phyloP scores from a whole-genome alignment of 2,797 vertebrate genomes.

The Urophycis tenuis region DNA sequence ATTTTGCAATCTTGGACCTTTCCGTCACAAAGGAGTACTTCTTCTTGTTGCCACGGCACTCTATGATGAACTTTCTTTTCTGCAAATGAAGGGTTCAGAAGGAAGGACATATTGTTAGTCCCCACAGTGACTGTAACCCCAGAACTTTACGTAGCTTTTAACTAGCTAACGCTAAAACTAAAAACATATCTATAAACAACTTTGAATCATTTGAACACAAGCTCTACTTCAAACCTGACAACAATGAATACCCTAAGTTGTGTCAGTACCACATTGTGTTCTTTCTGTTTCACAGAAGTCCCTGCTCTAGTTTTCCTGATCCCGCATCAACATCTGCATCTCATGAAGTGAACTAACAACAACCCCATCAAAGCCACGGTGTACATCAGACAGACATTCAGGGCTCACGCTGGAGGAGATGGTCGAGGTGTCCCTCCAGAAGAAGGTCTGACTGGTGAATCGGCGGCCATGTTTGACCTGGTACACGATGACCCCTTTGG shows the following conservation, averaged over 20 bases:
- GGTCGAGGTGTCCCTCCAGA: constrained; percentile 81
- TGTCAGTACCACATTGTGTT: not conserved
- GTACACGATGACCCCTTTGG: constrained; percentile 82
- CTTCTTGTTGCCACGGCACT: constrained; percentile 77
- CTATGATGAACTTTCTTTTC: constrained; percentile 79
- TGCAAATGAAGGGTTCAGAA: constrained; percentile 39
- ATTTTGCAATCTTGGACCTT: constrained; percentile 76
- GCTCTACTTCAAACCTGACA: not conserved
- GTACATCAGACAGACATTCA: not conserved
- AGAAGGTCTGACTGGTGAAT: constrained; percentile 71
- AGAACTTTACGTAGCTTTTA: not conserved
- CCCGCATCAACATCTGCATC: not conserved
- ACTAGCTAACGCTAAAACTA: not conserved
- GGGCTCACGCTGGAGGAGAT: constrained; percentile 80
- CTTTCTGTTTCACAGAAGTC: not conserved
- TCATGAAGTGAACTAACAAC: not conserved
- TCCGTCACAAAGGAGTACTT: constrained; percentile 79
- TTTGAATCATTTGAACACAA: not conserved
- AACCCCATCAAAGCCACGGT: not conserved
- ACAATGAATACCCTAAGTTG: not conserved
- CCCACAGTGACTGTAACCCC: not conserved
- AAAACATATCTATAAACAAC: not conserved
- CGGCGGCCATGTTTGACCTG: constrained; percentile 74
- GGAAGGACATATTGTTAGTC: not conserved
- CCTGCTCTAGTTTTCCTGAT: not conserved